A percentile compares a stretch with the other conserved stretches of the same genome.
Evolutionary conservation across 2,113 vertebrate genomes (phyloP).

Genomic region (Aphyosemion australe): DNA sequence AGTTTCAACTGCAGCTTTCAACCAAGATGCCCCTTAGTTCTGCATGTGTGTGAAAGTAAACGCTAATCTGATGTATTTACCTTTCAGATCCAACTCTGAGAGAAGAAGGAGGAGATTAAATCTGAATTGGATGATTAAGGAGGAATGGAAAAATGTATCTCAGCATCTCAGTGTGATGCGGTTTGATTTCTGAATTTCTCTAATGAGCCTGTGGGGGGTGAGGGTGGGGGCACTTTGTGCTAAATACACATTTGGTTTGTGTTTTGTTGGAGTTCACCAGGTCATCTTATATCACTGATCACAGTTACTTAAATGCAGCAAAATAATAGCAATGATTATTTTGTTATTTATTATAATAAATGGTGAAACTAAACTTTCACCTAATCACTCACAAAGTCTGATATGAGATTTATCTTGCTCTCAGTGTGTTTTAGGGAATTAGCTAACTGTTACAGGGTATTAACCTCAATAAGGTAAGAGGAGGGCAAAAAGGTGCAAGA

Average conservation of each 20-base stretch:
- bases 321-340: slow-evolving; percentile 41
- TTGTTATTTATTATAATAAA: slow-evolving; percentile 13
- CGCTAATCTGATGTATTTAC: slow-evolving; percentile 42
- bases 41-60: slow-evolving; percentile 6
- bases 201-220: slow-evolving; percentile 51
- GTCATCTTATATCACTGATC: slow-evolving; percentile 59
- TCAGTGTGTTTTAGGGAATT: slow-evolving; percentile 19
- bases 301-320: slow-evolving; percentile 56
- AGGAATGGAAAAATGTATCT: slow-evolving; percentile 72
- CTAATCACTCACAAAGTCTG: slow-evolving; percentile 4
- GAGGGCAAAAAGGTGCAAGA: slow-evolving; percentile 25
- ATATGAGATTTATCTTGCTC: slow-evolving; percentile 8
- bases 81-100: slow-evolving; percentile 41
- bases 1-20: slow-evolving; percentile 30
- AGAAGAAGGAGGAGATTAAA: slow-evolving; percentile 61
- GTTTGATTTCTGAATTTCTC: slow-evolving; percentile 65
- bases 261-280: slow-evolving; percentile 60
- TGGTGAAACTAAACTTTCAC: background rate
- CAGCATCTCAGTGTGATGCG: slow-evolving; percentile 50
- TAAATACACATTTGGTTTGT: slow-evolving; percentile 75
- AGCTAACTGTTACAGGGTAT: slow-evolving; percentile 41
- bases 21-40: slow-evolving; percentile 25
- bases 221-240: slow-evolving; percentile 49
- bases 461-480: slow-evolving; percentile 34
- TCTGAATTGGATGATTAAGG: slow-evolving; percentile 61